Evolutionary conservation across 92 coral and sea anemone species (phyloP), one percentile per base, ranked within the genome.

Genomic region (Epizoanthus fatuus): DNA sequence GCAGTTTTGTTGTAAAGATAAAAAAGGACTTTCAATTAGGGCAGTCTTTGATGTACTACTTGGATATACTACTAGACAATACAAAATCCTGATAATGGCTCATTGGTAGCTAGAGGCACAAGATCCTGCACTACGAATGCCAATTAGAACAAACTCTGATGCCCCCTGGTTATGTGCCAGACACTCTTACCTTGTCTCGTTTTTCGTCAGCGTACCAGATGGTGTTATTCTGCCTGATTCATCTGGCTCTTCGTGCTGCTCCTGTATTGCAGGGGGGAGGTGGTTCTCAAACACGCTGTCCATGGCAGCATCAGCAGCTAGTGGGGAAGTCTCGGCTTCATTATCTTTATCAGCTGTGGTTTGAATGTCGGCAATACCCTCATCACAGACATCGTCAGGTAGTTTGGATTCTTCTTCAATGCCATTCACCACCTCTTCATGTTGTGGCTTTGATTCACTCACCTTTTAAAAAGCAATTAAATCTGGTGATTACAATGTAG

Each of bases 131-230:
- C 6, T 42, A 42, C 6, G 47, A 42, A 42, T 44, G 47, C 47
- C 8, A 7, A 47, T 47, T 47, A 47, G 52, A 47, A 49, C 9
- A 49, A 49, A 11, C 9, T 49, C 2, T 8, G 53, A 49, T 49
- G 14, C 53, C 53, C 53, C 53, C 53, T 1, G 9, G 11, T 8
- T 49, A 49, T 49, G 9, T 49, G 11, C 2, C 53, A 49, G 9
- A 5, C 52, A 47, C 35, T 39, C n/a, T 70, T 47, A 77, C 82
- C 82, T 77, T 60, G 82, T 77, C 45, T 77, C 87, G 66, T 90
- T 85, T 22, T 88, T 85, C 4, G 93, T 78, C 74, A 90, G 78
- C 39, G 93, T 90, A 51, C 93, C 93, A 59, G 93, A 90, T 32
- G 93, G 93, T 37, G 93, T 85, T 19, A 79, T 59, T 63, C 90